phyloP scores from a whole-genome alignment of 2,797 vertebrate genomes.

The Staurois parvus region DNA sequence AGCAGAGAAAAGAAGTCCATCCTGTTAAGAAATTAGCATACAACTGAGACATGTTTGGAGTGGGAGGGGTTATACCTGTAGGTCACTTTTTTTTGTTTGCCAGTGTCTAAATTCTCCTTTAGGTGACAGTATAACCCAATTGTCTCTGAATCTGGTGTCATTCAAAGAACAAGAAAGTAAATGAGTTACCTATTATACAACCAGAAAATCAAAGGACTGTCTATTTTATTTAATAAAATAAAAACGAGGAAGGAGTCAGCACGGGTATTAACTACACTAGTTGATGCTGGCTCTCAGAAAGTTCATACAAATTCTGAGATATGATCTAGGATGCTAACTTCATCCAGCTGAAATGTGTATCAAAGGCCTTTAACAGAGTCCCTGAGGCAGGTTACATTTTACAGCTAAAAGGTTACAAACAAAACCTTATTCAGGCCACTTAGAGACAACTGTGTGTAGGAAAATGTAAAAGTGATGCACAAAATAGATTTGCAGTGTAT shows the following conservation, averaged over 20 bases:
- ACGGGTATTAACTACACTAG: conserved; percentile 3
- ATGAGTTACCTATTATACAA: not conserved
- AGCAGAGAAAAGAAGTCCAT: too few relatives aligned
- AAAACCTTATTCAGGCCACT: conserved; percentile 52
- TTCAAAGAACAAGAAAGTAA: too few relatives aligned
- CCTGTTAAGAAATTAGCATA: too few relatives aligned
- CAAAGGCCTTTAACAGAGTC: conserved; percentile 48
- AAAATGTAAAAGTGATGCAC: conserved; percentile 40
- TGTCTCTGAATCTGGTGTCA: too few relatives aligned
- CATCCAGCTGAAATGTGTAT: conserved; percentile 56
- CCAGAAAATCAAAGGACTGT: conserved; percentile 9
- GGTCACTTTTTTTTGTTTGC: too few relatives aligned
- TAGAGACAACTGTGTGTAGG: conserved; percentile 28
- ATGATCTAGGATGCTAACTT: conserved; percentile 55
- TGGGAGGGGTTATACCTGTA: too few relatives aligned
- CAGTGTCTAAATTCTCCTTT: too few relatives aligned
- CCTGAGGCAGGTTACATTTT: conserved; percentile 50
- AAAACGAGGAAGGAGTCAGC: conserved; percentile 46
- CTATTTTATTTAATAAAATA: conserved; percentile 35
- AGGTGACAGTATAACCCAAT: too few relatives aligned
- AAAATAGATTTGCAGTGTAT: conserved; percentile 44
- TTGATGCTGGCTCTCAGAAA: conserved; percentile 14
- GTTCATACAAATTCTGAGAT: conserved; percentile 45
- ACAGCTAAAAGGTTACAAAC: conserved; percentile 56
- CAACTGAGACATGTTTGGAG: too few relatives aligned